Evolutionary conservation across 2,113 vertebrate species (phyloP).

Genomic region (Percina caprodes): DNA sequence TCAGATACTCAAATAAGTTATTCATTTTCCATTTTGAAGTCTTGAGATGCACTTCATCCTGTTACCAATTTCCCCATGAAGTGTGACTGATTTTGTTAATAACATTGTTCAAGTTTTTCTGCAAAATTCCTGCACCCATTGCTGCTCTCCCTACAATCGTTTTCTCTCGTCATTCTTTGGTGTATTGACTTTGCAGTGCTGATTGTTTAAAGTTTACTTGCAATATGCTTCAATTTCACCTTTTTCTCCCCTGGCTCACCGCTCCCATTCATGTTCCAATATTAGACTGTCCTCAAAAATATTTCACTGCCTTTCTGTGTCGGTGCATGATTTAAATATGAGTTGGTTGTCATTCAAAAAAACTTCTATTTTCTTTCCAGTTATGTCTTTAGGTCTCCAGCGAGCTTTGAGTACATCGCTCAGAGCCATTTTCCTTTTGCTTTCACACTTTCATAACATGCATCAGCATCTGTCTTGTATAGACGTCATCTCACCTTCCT

Average conservation of each 20-base stretch:
- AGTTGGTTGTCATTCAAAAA: not conserved
- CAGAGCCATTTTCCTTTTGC: not conserved
- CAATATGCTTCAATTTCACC: constrained; percentile 10
- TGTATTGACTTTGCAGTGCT: constrained; percentile 22
- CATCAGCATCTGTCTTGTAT: constrained; percentile 16
- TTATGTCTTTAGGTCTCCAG: not conserved
- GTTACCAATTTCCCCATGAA: constrained; percentile 45
- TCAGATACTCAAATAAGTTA: constrained; percentile 63
- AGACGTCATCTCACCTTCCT: not conserved
- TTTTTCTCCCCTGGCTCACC: not conserved
- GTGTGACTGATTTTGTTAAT: constrained; percentile 54
- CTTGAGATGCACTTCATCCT: constrained; percentile 54
- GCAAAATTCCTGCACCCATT: constrained; percentile 28
- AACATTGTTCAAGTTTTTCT: constrained; percentile 49
- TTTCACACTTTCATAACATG: constrained; percentile 7
- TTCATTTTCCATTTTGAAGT: constrained; percentile 67
- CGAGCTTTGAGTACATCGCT: not conserved
- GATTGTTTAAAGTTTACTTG: constrained; percentile 41
- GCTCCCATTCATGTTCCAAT: not conserved
- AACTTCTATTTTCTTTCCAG: not conserved
- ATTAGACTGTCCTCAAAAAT: not conserved
- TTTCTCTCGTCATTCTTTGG: constrained; percentile 40
- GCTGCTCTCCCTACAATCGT: constrained; percentile 7
- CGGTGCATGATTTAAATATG: not conserved
- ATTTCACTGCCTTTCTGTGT: not conserved